These are phyloP conservation scores for Adelphocoris suturalis DNA, from an alignment of 2,888 invertebrate genomes.

Conservation along the genomic window DNA sequence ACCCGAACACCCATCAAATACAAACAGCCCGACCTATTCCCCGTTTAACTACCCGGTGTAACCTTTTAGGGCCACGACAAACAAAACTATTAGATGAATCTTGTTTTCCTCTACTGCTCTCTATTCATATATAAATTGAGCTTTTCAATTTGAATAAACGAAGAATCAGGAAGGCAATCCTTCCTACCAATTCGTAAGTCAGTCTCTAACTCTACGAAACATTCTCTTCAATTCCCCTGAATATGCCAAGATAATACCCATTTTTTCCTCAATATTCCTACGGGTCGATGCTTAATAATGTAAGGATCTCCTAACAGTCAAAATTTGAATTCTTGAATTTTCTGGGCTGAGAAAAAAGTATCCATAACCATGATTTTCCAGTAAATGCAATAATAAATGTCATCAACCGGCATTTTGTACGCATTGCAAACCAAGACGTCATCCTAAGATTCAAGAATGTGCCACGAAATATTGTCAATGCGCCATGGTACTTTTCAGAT, in stretches of 20 bases:
- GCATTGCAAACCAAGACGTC: no score
- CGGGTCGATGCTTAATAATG: no score
- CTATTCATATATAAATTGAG: conserved; percentile 49
- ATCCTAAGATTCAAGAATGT: no score
- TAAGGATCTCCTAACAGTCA: no score
- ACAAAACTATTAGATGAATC: conserved; percentile 60
- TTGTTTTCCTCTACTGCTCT: conserved; percentile 14
- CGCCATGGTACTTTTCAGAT: no score
- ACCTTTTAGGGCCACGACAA: conserved; percentile 57
- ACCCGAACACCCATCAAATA: conserved; percentile 68
- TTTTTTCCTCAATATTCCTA: no score
- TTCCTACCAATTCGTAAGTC: neutral
- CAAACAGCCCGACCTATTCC: conserved; percentile 58
- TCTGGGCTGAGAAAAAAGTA: no score
- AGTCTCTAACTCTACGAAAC: neutral
- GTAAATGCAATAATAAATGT: no score
- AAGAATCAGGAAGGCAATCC: neutral
- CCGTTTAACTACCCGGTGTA: conserved; percentile 68
- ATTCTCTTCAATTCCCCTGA: neutral
- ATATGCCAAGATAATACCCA: neutral
- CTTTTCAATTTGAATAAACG: conserved; percentile 1
- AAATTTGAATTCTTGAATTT: no score
- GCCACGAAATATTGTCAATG: no score
- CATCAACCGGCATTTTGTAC: no score
- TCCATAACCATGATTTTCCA: no score